Conservation (phyloP, 2,113 vertebrate species). For the Sprattus sprattus region DNA sequence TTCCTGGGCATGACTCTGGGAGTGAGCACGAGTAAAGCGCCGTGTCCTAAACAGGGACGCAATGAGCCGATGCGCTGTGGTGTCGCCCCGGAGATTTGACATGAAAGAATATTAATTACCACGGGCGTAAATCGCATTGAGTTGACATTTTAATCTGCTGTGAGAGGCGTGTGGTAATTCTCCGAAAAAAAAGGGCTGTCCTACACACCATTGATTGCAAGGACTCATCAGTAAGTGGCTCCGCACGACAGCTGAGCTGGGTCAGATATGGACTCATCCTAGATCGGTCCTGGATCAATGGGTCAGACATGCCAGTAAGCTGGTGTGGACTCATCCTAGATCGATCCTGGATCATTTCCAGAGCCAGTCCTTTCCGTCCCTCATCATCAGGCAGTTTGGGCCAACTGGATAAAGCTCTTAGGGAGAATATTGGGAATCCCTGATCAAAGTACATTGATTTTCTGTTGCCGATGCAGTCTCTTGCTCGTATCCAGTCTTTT, state of each 20-base stretch:
- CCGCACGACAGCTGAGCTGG: too few species aligned
- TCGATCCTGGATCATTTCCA: background rate
- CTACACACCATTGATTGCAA: conserved; percentile 29
- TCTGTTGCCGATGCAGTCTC: background rate
- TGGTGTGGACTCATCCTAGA: background rate
- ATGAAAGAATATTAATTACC: conserved; percentile 41
- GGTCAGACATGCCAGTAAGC: background rate
- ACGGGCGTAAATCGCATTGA: conserved; percentile 9
- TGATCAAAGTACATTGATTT: background rate
- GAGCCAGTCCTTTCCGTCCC: background rate
- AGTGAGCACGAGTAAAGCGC: background rate
- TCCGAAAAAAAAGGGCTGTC: conserved; percentile 2
- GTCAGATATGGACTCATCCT: background rate
- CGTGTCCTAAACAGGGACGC: background rate
- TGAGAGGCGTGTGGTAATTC: conserved; percentile 34
- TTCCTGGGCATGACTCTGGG: background rate
- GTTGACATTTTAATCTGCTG: conserved; percentile 37
- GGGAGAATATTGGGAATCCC: background rate
- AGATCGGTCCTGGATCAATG: background rate
- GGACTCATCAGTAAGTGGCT: conserved; percentile 32
- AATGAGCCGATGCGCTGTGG: background rate
- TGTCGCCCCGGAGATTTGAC: conserved; percentile 37
- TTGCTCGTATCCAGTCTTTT: background rate
- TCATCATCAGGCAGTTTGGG: background rate
- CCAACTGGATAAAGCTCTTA: background rate